These are phyloP conservation scores for Pelecanus crispus DNA, from an alignment of 2,113 vertebrate species.

Conservation along the genomic window DNA sequence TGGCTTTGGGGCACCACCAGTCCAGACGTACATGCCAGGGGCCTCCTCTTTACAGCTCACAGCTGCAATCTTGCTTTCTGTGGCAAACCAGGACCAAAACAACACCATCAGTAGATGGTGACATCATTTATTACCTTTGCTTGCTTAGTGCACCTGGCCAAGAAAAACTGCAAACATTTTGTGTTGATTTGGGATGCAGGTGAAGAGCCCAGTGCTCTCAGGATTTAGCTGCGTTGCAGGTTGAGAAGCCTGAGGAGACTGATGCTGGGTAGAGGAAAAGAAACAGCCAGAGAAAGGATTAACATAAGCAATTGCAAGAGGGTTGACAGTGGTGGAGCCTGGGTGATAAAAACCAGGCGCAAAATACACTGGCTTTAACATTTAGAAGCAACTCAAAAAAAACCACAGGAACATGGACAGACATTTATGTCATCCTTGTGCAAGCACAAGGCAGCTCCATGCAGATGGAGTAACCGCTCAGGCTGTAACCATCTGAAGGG, in stretches of 20 bases:
- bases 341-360: background rate
- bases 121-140: background rate
- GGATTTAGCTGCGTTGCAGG: background rate
- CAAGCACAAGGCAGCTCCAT: background rate
- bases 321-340: background rate
- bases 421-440: background rate
- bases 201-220: background rate
- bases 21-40: accelerated
- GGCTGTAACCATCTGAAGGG: background rate
- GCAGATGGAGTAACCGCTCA: background rate
- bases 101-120: background rate
- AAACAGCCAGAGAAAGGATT: background rate
- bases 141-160: background rate
- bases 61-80: background rate
- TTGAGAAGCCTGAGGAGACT: background rate
- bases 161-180: background rate
- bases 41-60: background rate
- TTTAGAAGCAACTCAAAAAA: background rate
- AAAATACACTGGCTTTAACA: background rate
- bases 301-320: background rate
- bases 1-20: background rate
- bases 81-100: background rate
- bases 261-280: background rate
- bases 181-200: background rate
- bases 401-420: background rate